Evolutionary conservation across 2,113 vertebrate species (phyloP), one percentile per base, ranked within the genome.

Genomic region (Panthera tigris): DNA sequence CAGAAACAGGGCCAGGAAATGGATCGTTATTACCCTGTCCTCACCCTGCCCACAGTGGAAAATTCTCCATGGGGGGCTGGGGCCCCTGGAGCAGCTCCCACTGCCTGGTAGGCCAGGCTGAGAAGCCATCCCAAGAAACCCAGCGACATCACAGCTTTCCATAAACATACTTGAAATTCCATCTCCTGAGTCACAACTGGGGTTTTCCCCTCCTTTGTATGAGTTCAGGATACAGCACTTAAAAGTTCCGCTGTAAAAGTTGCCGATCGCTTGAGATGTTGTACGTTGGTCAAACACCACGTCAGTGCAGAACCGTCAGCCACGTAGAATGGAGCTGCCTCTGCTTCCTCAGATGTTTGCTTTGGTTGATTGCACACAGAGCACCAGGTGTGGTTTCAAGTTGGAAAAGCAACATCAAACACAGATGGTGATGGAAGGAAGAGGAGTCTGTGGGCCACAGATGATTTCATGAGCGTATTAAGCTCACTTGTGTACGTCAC

Each of bases 141-240:
- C 52, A 6, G 19, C 2, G 25, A 57, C 82, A 33, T 33, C 52
- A 19, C 78, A 92, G 48, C 33, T 89, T 88, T 76, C 57, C 52
- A n/a, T 85, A 97, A 97, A 68, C 71, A 73, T 14, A 57, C 78
- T 66, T 45, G 52, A 89, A 86, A 89, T 55, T 81, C 87, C 29
- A 0, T 80, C 85, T 97, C 76, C 84, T 89, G 88, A 91, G 57
- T 88, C 61, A 84, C 33, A 66, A 12, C 10, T 48, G 45, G 81
- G 41, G n/a, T 50, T 61, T 78, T 18, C 12, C n/a, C 18, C 31
- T 23, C 61, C 12, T 36, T 45, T 36, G 63, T 1, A 1, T 48
- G 87, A 85, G 52, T 90, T 96, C 55, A 76, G 85, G 68, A 74
- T 48, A 66, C 0, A 82, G 52, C 39, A n/a, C 41, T 68, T 88